phyloP scores from a whole-genome alignment of 2,797 vertebrate species.

The Gambelia wislizenii region DNA sequence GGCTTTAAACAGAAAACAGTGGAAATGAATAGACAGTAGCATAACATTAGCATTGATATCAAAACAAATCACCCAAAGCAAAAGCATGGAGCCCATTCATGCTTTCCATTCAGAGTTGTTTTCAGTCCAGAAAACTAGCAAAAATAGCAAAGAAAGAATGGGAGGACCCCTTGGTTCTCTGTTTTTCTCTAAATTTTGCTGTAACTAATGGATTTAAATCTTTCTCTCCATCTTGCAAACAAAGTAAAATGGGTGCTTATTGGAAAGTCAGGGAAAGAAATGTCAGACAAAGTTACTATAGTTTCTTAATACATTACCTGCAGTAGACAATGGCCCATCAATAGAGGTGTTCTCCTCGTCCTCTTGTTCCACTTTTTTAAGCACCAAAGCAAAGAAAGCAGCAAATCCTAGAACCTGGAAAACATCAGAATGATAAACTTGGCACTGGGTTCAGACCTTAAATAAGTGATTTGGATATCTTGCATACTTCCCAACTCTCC shows the following conservation, averaged over 20 bases:
- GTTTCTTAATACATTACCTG: conserved; percentile 77
- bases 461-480: neutral
- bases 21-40: neutral
- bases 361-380: conserved; percentile 91
- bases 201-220: no score
- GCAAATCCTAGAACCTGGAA: conserved; percentile 94
- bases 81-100: neutral
- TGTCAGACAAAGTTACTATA: neutral
- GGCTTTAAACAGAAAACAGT: no score
- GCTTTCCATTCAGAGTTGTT: neutral
- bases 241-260: neutral
- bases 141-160: neutral
- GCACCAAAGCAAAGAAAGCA: conserved; percentile 93
- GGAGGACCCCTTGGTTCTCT: neutral
- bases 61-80: neutral
- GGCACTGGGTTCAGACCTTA: neutral
- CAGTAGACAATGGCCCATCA: conserved; percentile 73
- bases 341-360: conserved; percentile 85
- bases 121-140: neutral
- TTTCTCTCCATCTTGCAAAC: neutral
- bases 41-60: neutral
- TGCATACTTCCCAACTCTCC: no score
- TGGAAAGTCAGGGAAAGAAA: neutral
- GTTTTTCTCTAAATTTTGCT: neutral
- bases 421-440: neutral